A percentile compares a stretch with the other conserved stretches of the same genome.
phyloP scores from a whole-genome alignment of 2,113 vertebrate genomes.

The Myiozetetes cayanensis region DNA sequence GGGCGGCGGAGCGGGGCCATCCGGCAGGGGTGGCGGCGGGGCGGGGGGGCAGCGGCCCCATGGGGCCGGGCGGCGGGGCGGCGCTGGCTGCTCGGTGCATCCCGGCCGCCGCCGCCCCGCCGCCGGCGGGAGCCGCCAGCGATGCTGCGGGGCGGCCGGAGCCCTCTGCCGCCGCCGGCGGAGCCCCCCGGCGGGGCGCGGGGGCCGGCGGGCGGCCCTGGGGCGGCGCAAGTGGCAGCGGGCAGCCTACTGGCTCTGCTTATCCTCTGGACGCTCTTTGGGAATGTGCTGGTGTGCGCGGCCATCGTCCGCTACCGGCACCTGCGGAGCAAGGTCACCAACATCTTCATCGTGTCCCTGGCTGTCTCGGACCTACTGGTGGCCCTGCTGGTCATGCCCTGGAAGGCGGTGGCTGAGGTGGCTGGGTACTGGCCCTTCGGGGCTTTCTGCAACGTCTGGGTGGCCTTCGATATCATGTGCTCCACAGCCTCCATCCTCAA shows the following conservation, averaged over 20 bases:
- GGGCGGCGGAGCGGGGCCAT: too few species aligned
- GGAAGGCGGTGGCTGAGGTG: slow-evolving; percentile 94
- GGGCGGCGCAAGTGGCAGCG: slow-evolving; percentile 79
- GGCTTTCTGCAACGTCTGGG: slow-evolving; percentile 91
- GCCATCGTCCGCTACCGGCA: slow-evolving; percentile 89
- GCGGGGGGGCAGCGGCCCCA: too few species aligned
- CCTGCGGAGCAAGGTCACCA: slow-evolving; percentile 89
- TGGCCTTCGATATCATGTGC: slow-evolving; percentile 98
- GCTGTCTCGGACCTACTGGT: slow-evolving; percentile 92
- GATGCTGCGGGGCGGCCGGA: too few species aligned
- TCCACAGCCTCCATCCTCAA: slow-evolving; percentile 96
- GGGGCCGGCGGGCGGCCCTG: neutral
- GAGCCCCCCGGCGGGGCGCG: neutral
- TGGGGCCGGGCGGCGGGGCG: too few species aligned
- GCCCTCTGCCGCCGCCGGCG: too few species aligned
- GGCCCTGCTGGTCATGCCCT: slow-evolving; percentile 94
- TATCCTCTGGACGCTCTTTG: slow-evolving; percentile 90
- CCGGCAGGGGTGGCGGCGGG: too few species aligned
- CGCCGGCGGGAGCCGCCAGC: too few species aligned
- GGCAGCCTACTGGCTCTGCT: slow-evolving; percentile 84
- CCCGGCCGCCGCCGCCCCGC: too few species aligned
- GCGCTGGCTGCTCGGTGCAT: too few species aligned
- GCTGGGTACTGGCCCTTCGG: slow-evolving; percentile 95
- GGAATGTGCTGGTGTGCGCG: slow-evolving; percentile 89
- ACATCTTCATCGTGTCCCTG: slow-evolving; percentile 91